Conservation (phyloP, 2,797 vertebrate species). For the Hippocampus kuda region DNA sequence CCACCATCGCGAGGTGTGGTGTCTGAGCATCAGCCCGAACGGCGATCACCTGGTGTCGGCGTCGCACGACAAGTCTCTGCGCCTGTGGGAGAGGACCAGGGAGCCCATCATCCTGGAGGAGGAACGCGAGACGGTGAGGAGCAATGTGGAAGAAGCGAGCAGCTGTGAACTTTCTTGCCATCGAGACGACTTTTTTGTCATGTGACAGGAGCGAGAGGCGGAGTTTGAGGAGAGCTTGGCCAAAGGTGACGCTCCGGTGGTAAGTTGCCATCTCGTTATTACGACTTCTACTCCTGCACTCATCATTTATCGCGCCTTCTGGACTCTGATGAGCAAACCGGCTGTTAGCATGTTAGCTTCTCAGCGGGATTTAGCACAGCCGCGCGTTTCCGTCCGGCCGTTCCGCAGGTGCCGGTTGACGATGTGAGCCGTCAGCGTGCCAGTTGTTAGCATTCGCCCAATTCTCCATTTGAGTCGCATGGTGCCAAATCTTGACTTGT, state of each 20-base stretch:
- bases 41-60: conserved; percentile 87
- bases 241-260: conserved; percentile 82
- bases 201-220: conserved; percentile 78
- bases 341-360: too few species aligned
- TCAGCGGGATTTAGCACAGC: too few species aligned
- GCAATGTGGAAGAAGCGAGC: not conserved
- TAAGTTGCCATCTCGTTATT: conserved; percentile 52
- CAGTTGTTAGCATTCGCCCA: too few species aligned
- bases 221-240: conserved; percentile 89
- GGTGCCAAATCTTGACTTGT: too few species aligned
- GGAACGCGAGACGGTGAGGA: conserved; percentile 86
- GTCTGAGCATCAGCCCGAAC: conserved; percentile 84
- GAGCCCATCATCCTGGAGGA: conserved; percentile 93
- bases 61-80: conserved; percentile 91
- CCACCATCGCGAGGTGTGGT: conserved; percentile 92
- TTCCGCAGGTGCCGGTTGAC: too few species aligned
- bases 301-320: not conserved
- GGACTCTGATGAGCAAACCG: too few species aligned
- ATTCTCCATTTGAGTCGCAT: too few species aligned
- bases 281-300: too few species aligned
- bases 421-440: too few species aligned
- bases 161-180: not conserved
- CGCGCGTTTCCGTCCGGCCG: too few species aligned
- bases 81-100: conserved; percentile 91
- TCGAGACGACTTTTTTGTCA: not conserved